A percentile compares a stretch with the other conserved stretches of the same genome.
Evolutionary conservation across 2,888 invertebrate species (phyloP).

Genomic region (Sinelater perroti): DNA sequence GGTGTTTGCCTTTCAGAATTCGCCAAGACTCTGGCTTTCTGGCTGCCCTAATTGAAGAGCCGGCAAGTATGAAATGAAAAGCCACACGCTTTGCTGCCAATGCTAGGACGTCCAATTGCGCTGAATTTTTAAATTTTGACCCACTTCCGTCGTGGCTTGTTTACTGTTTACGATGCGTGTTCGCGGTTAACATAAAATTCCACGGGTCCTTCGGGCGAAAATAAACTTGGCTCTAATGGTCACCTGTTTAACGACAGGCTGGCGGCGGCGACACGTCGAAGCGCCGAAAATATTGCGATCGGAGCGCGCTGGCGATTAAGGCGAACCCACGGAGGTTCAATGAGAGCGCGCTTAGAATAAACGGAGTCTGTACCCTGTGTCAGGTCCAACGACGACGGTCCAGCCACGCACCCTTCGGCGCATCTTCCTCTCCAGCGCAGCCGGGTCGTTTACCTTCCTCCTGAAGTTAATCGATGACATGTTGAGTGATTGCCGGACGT

Average conservation of each 20-base stretch:
- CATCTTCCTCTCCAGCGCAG: slow-evolving; percentile 55
- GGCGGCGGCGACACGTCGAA: too few relatives aligned
- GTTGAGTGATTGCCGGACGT: not conserved
- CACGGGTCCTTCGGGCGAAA: slow-evolving; percentile 5
- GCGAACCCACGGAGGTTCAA: too few relatives aligned
- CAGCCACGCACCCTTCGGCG: slow-evolving; percentile 72
- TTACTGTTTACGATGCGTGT: slow-evolving; percentile 7
- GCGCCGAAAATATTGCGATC: too few relatives aligned
- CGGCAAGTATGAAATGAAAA: too few relatives aligned
- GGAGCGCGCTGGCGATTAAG: too few relatives aligned
- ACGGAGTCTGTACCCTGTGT: slow-evolving; percentile 67
- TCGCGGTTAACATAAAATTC: slow-evolving; percentile 8
- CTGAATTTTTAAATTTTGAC: not conserved
- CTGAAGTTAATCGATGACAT: slow-evolving; percentile 21
- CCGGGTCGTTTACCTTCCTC: slow-evolving; percentile 37
- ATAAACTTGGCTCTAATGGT: slow-evolving; percentile 14
- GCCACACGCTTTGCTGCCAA: too few relatives aligned
- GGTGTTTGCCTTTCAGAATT: slow-evolving; percentile 3
- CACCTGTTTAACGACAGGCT: slow-evolving; percentile 3
- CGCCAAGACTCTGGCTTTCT: slow-evolving; percentile 1
- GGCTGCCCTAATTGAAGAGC: too few relatives aligned
- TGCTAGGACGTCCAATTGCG: too few relatives aligned
- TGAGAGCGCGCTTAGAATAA: too few relatives aligned
- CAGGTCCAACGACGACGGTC: slow-evolving; percentile 79
- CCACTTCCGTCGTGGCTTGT: not conserved